Evolutionary conservation across 1,140 invertebrate genomes (phyloP).

Genomic region (Camponotus floridanus): DNA sequence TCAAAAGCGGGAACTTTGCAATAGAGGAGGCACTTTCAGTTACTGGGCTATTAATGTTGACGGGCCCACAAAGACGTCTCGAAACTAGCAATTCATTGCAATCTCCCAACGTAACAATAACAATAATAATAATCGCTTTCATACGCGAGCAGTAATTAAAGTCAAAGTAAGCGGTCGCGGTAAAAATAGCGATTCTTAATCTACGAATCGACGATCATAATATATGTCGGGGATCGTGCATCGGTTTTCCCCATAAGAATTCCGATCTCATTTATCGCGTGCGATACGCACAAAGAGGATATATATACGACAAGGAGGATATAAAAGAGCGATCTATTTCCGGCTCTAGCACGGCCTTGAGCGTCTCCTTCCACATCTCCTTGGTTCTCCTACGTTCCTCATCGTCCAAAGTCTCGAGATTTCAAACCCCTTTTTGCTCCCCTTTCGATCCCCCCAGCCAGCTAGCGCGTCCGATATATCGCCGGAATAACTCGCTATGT

Average conservation of each 20-base stretch:
- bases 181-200: constrained; percentile 11
- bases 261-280: constrained; percentile 18
- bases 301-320: constrained; percentile 11
- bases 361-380: constrained; percentile 21
- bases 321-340: constrained; percentile 56
- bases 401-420: constrained; percentile 48
- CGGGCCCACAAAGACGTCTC: constrained; percentile 49
- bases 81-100: constrained; percentile 38
- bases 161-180: background rate
- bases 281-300: constrained; percentile 12
- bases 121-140: constrained; percentile 45
- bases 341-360: constrained; percentile 55
- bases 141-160: constrained; percentile 46
- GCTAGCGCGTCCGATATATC: constrained; percentile 29
- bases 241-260: background rate
- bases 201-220: background rate
- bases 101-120: constrained; percentile 32
- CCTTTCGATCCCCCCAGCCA: background rate
- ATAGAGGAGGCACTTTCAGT: constrained; percentile 31
- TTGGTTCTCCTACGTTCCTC: constrained; percentile 14
- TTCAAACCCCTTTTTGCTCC: constrained; percentile 40
- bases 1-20: constrained; percentile 20
- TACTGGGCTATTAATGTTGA: constrained; percentile 40
- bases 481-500: constrained; percentile 1
- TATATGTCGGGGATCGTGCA: background rate